These are phyloP conservation scores for Ahaetulla prasina DNA, from an alignment of 2,113 vertebrate genomes.

Conservation along the genomic window DNA sequence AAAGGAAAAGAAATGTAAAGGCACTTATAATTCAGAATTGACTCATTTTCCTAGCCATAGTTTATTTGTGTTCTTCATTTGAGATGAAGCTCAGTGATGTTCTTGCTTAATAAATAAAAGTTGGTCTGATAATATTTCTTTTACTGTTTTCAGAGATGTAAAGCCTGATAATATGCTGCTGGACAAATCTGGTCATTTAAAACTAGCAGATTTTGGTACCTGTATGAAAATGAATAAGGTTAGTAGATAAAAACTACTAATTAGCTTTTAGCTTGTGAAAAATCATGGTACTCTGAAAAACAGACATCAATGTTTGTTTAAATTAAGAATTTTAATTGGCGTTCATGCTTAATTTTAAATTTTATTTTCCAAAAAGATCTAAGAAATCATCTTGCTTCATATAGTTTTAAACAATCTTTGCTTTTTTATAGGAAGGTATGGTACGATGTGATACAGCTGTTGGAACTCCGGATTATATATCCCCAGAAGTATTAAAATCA, in stretches of 20 bases:
- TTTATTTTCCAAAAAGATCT: not conserved
- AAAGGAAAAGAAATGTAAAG: not conserved
- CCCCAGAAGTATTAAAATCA: conserved; percentile 97
- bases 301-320: not conserved
- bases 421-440: conserved; percentile 86
- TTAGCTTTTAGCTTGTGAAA: conserved; percentile 4
- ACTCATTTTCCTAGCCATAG: not conserved
- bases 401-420: not conserved
- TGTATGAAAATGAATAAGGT: conserved; percentile 99
- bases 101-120: not conserved
- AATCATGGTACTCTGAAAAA: conserved; percentile 6
- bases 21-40: not conserved
- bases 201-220: conserved; percentile 98
- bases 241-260: conserved; percentile 43
- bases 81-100: not conserved
- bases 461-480: conserved; percentile 98
- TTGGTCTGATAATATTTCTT: not conserved
- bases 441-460: conserved; percentile 99
- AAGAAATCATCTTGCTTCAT: not conserved
- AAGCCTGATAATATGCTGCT: conserved; percentile 99
- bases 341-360: not conserved
- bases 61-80: not conserved
- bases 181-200: conserved; percentile 96
- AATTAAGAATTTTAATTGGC: not conserved
- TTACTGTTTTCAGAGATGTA: conserved; percentile 81